Evolutionary conservation across 2,888 invertebrate genomes (phyloP), one percentile per base, ranked within the genome.

Genomic region (Heliconius sara): DNA sequence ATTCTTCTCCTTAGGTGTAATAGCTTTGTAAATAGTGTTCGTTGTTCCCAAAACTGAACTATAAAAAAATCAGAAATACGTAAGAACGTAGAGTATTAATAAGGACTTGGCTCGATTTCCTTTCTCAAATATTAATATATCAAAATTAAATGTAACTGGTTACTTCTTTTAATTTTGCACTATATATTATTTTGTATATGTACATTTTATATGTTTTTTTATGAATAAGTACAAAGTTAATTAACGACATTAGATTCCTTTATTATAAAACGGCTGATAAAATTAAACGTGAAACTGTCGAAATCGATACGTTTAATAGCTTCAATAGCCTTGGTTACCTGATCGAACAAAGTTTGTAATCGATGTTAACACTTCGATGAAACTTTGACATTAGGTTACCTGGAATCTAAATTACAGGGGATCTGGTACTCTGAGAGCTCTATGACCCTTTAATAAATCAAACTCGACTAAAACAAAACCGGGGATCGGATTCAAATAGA

Each of bases 351-450:
- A 86, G 85, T 86, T 87, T 85, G 85, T 86, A 88, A 89, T 88
- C 88, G 87, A 85, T 86, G 86, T 84, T 87, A 86, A 85, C 82
- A 83, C 85, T 84, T 85, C 80, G 84, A 83, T 86, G 83, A 84
- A 81, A 84, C 79, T 80, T 83, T 82, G 82, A 81, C 79, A 76
- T 67, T 63, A 79, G 77, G 77, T 79, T 77, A 80, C 80, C 52
- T 72, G 57, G 57, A 78, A 82, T 80, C 79, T 76, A 84, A 75
- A 83, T 84, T 81, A 80, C 76, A 74, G 76, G 73, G 25, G 78
- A 79, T 78, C 65, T 19, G 13, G 52, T 77, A 76, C 68, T 30
- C 66, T 7, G 34, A 67, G 13, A n/a, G 25, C 47, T 65, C 10
- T 34, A 52, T 25, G 27, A 66, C 16, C 67, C 72, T 22, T 72